Conservation (phyloP, 2,888 invertebrate genomes). For the Hybos culiciformis region DNA sequence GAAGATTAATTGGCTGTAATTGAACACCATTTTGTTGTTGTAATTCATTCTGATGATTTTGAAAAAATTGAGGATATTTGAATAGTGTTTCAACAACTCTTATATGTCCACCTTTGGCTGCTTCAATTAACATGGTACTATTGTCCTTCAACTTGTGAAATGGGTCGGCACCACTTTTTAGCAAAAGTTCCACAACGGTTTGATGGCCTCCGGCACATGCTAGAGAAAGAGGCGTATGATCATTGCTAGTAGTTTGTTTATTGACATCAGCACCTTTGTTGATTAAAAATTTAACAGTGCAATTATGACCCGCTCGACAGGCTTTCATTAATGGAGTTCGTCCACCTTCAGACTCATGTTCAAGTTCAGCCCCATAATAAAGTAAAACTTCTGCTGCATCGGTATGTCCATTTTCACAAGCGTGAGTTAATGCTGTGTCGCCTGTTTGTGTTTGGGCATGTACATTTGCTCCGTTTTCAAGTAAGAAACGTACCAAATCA, state of each 20-base stretch:
- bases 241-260: constrained; percentile 81
- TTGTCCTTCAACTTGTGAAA: constrained; percentile 96
- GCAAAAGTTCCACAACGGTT: constrained; percentile 79
- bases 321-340: constrained; percentile 98
- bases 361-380: constrained; percentile 80
- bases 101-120: constrained; percentile 95
- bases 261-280: constrained; percentile 77
- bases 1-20: constrained; percentile 23
- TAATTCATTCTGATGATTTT: constrained; percentile 41
- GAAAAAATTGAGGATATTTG: constrained; percentile 77
- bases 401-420: constrained; percentile 97
- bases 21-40: constrained; percentile 26
- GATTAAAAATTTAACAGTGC: constrained; percentile 91
- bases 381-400: constrained; percentile 89
- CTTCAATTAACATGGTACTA: constrained; percentile 96
- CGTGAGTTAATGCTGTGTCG: constrained; percentile 92
- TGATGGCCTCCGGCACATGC: constrained; percentile 95
- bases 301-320: constrained; percentile 87
- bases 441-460: constrained; percentile 90
- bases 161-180: constrained; percentile 86
- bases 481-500: constrained; percentile 72
- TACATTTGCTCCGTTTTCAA: constrained; percentile 77
- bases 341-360: constrained; percentile 94
- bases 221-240: constrained; percentile 91
- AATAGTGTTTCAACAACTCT: constrained; percentile 87